Evolutionary conservation across 2,888 invertebrate species (phyloP).

Genomic region (Deilephila elpenor): DNA sequence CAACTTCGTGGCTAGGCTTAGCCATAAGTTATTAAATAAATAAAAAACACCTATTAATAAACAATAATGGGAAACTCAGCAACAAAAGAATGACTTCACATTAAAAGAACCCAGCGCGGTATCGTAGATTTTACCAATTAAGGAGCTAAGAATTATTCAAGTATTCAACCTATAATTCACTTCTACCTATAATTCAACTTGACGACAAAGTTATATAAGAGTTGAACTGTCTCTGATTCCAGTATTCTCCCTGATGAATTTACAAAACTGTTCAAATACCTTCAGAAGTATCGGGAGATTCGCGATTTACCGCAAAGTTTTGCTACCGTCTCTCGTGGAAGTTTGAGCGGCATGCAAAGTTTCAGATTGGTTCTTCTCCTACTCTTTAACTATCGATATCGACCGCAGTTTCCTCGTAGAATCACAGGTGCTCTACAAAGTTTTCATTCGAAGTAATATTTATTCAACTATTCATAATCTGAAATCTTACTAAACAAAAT

Average conservation of each 20-base stretch:
- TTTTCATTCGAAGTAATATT: background rate
- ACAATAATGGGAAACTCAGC: conserved; percentile 14
- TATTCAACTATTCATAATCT: no score
- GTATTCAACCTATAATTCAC: no score
- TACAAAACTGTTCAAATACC: background rate
- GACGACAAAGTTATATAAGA: background rate
- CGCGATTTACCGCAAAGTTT: background rate
- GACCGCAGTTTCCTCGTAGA: background rate
- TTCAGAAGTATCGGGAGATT: background rate
- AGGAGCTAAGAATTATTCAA: conserved; percentile 1
- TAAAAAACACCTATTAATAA: conserved; percentile 14
- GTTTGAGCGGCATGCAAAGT: background rate
- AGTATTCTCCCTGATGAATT: background rate
- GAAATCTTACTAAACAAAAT: no score
- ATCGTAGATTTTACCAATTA: conserved; percentile 10
- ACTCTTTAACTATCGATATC: background rate
- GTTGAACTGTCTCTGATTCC: no score
- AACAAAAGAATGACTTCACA: conserved; percentile 27
- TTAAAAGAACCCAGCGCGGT: background rate
- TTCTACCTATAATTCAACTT: background rate
- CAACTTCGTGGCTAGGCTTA: no score
- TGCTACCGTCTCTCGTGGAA: conserved; percentile 2
- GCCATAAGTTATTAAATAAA: background rate
- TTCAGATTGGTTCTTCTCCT: background rate
- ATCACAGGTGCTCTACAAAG: background rate